Evolutionary conservation across 2,113 vertebrate genomes (phyloP).

Genomic region (Colaptes auratus): DNA sequence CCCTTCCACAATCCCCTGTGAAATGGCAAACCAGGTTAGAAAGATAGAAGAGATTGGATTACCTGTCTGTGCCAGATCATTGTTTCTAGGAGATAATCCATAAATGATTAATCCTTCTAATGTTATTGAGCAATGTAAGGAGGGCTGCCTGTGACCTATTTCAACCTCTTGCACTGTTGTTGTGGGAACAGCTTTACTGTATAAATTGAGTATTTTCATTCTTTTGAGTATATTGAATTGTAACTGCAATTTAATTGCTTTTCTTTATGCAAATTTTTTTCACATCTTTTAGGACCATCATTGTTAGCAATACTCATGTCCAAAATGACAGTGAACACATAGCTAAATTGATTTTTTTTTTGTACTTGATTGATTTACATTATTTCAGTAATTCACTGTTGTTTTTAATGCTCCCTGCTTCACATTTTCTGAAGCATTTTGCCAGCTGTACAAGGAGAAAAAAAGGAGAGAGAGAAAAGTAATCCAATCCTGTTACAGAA

Average conservation of each 20-base stretch:
- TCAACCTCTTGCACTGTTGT: constrained; percentile 60
- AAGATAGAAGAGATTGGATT: constrained; percentile 83
- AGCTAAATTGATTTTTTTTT: constrained; percentile 2
- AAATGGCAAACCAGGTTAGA: constrained; percentile 65
- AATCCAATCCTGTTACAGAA: not conserved
- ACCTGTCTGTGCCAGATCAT: constrained; percentile 86
- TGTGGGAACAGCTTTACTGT: constrained; percentile 41
- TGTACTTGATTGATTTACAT: constrained; percentile 8
- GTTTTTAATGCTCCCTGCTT: constrained; percentile 27
- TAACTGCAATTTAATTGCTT: not conserved
- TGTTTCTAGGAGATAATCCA: constrained; percentile 86
- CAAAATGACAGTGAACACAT: not conserved
- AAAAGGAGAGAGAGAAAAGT: not conserved
- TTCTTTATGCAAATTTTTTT: constrained; percentile 15
- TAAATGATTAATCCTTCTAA: constrained; percentile 92
- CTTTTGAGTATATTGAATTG: not conserved
- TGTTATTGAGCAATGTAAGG: constrained; percentile 79
- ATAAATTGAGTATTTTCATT: constrained; percentile 1
- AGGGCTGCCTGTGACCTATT: constrained; percentile 73
- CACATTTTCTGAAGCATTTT: constrained; percentile 23
- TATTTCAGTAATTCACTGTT: constrained; percentile 31
- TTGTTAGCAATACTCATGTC: constrained; percentile 7
- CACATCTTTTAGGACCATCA: not conserved
- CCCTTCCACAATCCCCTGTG: constrained; percentile 63
- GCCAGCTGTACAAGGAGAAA: not conserved